Conservation (phyloP, 2,797 vertebrate species). For the Chrysocyon brachyurus region DNA sequence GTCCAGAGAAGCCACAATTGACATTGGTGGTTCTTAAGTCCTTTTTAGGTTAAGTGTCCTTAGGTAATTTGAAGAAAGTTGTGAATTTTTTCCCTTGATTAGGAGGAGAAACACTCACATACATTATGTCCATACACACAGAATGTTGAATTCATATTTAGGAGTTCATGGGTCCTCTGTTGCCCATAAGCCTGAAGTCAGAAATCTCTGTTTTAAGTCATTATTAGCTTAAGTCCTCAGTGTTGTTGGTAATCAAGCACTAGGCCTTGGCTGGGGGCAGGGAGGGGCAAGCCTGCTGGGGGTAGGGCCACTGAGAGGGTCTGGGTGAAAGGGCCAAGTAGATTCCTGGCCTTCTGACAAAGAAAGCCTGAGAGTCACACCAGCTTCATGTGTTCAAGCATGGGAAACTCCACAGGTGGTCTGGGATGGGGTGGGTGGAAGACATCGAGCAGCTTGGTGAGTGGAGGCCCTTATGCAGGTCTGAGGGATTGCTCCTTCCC, state of each 20-base stretch:
- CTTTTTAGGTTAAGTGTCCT: neutral
- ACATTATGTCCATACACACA: too few relatives aligned
- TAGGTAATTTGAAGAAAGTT: neutral
- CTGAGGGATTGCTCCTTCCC: neutral
- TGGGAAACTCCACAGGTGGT: too few relatives aligned
- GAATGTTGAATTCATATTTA: neutral
- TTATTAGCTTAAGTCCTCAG: neutral
- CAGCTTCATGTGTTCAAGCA: neutral
- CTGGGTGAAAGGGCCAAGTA: neutral
- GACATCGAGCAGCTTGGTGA: neutral
- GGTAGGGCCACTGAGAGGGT: neutral
- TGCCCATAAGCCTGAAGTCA: neutral
- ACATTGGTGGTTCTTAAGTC: neutral
- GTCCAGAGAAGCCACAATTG: neutral
- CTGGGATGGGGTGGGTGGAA: accelerated
- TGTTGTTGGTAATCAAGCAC: neutral
- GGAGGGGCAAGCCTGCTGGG: too few relatives aligned
- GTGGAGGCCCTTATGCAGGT: neutral
- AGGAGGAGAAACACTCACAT: neutral
- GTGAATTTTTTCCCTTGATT: neutral
- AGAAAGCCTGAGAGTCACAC: neutral
- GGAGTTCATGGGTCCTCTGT: neutral
- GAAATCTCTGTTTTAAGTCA: neutral
- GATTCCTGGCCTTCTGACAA: neutral
- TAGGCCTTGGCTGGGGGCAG: neutral